Conservation (phyloP, 2,113 vertebrate species). For the Numenius arquata region DNA sequence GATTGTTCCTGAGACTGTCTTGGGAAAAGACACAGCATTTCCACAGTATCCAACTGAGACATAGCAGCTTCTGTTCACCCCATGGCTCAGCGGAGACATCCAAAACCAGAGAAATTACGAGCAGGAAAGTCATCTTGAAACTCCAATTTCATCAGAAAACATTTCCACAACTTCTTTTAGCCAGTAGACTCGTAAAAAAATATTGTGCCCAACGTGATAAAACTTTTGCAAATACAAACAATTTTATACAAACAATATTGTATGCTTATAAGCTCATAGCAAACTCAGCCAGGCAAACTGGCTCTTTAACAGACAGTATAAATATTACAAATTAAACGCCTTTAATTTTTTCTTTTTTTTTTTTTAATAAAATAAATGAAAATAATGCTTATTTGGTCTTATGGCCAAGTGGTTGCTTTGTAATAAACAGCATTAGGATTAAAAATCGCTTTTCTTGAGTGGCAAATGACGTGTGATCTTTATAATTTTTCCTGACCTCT, state of each 20-base stretch:
- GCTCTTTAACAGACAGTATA: neutral
- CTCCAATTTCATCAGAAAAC: neutral
- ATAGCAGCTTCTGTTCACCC: neutral
- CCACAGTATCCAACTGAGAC: neutral
- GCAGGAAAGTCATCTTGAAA: neutral
- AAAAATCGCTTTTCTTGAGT: neutral
- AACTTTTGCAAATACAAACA: neutral
- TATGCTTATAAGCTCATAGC: neutral
- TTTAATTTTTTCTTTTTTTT: neutral
- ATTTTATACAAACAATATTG: neutral
- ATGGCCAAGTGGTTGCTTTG: neutral
- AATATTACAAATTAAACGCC: neutral
- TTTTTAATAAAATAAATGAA: neutral
- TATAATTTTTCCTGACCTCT: neutral
- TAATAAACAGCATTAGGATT: neutral
- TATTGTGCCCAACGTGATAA: neutral
- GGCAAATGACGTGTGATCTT: neutral
- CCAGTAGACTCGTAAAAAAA: neutral
- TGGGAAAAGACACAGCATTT: neutral
- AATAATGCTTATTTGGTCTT: neutral
- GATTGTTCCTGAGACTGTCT: neutral
- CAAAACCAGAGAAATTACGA: neutral
- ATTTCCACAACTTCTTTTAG: neutral
- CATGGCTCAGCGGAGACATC: neutral
- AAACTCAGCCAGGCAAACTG: neutral